phyloP scores from a whole-genome alignment of 2,797 vertebrate species.

The Hipposideros larvatus region DNA sequence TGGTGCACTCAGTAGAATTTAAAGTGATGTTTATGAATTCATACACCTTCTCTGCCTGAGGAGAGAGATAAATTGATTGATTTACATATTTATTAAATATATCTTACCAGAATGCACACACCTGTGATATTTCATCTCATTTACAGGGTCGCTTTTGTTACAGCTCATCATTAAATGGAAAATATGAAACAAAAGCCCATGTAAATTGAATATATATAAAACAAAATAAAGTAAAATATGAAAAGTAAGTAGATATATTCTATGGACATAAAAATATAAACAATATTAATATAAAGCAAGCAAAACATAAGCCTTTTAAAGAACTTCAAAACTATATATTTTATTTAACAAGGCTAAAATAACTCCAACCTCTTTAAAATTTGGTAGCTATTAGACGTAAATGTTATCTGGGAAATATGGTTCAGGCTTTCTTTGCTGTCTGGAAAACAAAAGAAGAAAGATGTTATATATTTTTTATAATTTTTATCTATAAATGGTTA shows the following conservation, averaged over 20 bases:
- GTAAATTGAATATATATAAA: background rate
- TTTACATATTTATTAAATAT: slow-evolving; percentile 74
- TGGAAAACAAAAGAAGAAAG: background rate
- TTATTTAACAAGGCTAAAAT: slow-evolving; percentile 47
- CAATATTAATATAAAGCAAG: background rate
- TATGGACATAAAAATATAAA: background rate
- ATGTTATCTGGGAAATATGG: slow-evolving; percentile 67
- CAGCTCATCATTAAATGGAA: slow-evolving; percentile 21
- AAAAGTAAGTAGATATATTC: background rate
- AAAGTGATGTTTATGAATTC: slow-evolving; percentile 46
- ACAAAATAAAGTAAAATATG: background rate
- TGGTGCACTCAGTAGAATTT: slow-evolving; percentile 20
- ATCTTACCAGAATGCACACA: slow-evolving; percentile 18
- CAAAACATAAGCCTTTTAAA: background rate
- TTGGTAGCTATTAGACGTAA: slow-evolving; percentile 64
- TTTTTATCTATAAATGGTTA: slow-evolving; percentile 64
- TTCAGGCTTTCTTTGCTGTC: slow-evolving; percentile 60
- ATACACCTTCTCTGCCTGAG: slow-evolving; percentile 22
- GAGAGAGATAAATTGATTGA: slow-evolving; percentile 69
- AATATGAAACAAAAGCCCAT: background rate
- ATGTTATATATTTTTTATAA: slow-evolving; percentile 59
- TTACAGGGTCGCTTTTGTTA: slow-evolving; percentile 7
- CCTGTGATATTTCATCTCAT: slow-evolving; percentile 41
- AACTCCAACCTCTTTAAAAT: slow-evolving; percentile 40
- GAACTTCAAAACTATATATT: slow-evolving; percentile 15